phyloP scores from a whole-genome alignment of 2,113 vertebrate genomes.

The Merops nubicus region DNA sequence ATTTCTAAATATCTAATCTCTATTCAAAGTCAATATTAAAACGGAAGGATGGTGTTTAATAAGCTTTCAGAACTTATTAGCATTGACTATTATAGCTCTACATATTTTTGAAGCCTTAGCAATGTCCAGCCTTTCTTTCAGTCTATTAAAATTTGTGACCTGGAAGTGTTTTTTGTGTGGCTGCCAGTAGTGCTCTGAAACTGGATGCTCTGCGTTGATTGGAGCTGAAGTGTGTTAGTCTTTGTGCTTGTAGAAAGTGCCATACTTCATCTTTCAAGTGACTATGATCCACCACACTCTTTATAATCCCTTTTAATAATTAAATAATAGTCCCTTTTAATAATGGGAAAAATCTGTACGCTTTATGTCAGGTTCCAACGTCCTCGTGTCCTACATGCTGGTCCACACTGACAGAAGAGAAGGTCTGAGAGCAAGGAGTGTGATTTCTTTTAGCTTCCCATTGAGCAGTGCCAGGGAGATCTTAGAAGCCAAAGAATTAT shows the following conservation, averaged over 20 bases:
- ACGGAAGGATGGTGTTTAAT: not conserved
- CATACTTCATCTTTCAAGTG: not conserved
- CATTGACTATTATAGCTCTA: not conserved
- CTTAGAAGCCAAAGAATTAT: not conserved
- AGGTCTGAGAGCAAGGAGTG: not conserved
- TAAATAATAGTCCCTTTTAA: not conserved
- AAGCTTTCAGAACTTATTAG: not conserved
- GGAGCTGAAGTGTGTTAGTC: not conserved
- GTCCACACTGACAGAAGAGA: accelerated
- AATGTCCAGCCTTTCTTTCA: not conserved
- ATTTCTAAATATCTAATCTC: too few relatives aligned
- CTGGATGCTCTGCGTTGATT: not conserved
- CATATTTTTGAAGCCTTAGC: not conserved
- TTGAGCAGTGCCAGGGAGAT: not conserved
- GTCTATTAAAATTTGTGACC: not conserved
- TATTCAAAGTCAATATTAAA: not conserved
- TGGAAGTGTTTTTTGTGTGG: not conserved
- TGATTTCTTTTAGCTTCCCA: not conserved
- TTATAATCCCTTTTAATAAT: not conserved
- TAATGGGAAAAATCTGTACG: not conserved
- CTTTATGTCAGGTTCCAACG: not conserved
- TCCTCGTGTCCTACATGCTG: not conserved
- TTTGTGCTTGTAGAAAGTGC: not conserved
- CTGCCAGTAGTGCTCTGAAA: not conserved
- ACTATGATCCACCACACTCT: not conserved